A percentile compares a stretch with the other conserved stretches of the same genome.
phyloP scores from a whole-genome alignment of 1,140 invertebrate genomes.

The Stegodyphus dumicola region DNA sequence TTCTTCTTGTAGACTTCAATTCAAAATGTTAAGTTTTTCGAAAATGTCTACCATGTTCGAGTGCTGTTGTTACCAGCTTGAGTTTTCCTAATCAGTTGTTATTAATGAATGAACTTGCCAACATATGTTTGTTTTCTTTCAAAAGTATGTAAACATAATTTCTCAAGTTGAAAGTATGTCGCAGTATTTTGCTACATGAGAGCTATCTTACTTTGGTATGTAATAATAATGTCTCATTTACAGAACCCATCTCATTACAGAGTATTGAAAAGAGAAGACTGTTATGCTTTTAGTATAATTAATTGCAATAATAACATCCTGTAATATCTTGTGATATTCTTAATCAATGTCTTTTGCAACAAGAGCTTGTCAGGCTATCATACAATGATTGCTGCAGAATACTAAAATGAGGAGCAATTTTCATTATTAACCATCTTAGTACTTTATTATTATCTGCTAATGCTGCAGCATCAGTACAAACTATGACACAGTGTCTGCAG shows the following conservation, averaged over 20 bases:
- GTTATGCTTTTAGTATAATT: not conserved
- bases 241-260: conserved; percentile 8
- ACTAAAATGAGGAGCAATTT: not conserved
- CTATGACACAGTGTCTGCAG: not conserved
- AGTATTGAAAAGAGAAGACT: conserved; percentile 3
- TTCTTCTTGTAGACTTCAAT: not conserved
- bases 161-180: not conserved
- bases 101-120: not conserved
- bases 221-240: conserved; percentile 15
- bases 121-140: not conserved
- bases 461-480: conserved; percentile 10
- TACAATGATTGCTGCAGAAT: too few relatives aligned
- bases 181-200: not conserved
- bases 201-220: conserved; percentile 16
- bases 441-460: not conserved
- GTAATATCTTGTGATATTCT: not conserved
- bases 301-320: not conserved
- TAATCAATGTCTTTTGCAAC: not conserved
- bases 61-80: too few relatives aligned
- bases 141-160: not conserved
- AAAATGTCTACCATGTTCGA: not conserved
- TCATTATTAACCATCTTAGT: not conserved
- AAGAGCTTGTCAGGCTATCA: too few relatives aligned
- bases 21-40: not conserved
- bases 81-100: not conserved